phyloP scores from a whole-genome alignment of 92 coral and sea anemone species.

The Porites rus region DNA sequence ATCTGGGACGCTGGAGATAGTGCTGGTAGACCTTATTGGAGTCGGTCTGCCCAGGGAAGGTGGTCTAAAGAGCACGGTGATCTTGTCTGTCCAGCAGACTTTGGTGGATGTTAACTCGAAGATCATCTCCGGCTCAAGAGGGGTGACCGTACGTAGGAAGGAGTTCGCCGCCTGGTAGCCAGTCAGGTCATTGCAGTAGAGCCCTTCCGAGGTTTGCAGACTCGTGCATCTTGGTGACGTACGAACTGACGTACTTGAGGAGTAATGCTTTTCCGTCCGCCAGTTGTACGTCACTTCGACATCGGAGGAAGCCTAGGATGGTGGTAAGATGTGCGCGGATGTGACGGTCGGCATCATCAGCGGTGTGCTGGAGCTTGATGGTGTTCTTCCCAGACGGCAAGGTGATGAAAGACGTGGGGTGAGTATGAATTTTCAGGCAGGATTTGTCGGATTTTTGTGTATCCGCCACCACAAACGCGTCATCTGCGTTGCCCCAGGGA shows the following conservation, averaged over 20 bases:
- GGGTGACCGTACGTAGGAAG: background rate
- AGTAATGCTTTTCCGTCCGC: slow-evolving; percentile 36
- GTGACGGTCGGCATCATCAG: slow-evolving; percentile 20
- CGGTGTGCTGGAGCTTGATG: slow-evolving; percentile 11
- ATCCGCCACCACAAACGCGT: slow-evolving; percentile 1
- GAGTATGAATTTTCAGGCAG: background rate
- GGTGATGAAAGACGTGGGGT: background rate
- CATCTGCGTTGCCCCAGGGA: slow-evolving; percentile 16
- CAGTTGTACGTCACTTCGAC: slow-evolving; percentile 44
- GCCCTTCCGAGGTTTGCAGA: background rate
- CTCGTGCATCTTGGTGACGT: slow-evolving; percentile 50
- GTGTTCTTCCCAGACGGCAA: background rate
- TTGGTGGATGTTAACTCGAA: background rate
- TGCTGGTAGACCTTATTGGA: background rate
- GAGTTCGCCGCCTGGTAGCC: slow-evolving; percentile 22
- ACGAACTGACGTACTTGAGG: slow-evolving; percentile 35
- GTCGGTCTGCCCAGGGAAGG: background rate
- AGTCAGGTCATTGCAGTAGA: background rate
- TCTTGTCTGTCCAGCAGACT: background rate
- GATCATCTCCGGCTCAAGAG: slow-evolving; percentile 24
- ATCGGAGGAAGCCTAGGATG: slow-evolving; percentile 8
- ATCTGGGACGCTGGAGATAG: background rate
- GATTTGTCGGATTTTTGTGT: background rate
- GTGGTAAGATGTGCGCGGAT: slow-evolving; percentile 24
- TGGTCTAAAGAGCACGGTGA: background rate